These are phyloP conservation scores for Xiphophorus birchmanni DNA, from an alignment of 2,797 vertebrate genomes.

Conservation along the genomic window DNA sequence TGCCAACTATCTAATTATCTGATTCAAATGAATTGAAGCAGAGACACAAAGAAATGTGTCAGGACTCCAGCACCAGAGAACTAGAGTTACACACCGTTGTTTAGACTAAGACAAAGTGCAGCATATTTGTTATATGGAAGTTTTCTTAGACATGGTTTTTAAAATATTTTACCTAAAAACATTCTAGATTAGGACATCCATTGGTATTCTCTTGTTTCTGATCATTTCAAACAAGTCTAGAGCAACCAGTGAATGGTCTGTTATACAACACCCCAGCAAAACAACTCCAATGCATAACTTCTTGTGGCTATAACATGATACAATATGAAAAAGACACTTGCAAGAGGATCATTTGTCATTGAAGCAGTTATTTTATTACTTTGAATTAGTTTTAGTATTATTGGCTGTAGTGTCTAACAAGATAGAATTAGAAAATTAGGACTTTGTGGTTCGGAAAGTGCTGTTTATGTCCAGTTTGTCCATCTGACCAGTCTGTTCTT, in stretches of 20 bases:
- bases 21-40: neutral
- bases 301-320: neutral
- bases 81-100: neutral
- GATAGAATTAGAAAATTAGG: constrained; percentile 1
- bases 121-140: neutral
- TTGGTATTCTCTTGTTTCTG: neutral
- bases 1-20: neutral
- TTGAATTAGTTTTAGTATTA: constrained; percentile 16
- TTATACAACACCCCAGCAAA: neutral
- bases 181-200: neutral
- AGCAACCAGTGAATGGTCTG: neutral
- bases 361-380: neutral
- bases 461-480: constrained; percentile 43
- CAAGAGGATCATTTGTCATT: constrained; percentile 13
- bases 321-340: neutral
- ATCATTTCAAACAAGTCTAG: neutral
- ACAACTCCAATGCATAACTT: neutral
- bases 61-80: neutral
- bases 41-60: neutral
- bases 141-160: neutral
- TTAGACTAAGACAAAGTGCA: neutral
- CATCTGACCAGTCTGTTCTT: constrained; percentile 66
- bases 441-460: constrained; percentile 43
- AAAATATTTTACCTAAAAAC: neutral
- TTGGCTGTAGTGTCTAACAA: neutral